These are phyloP conservation scores for Pachycephala philippinensis DNA, from an alignment of 2,113 vertebrate genomes.

Conservation along the genomic window DNA sequence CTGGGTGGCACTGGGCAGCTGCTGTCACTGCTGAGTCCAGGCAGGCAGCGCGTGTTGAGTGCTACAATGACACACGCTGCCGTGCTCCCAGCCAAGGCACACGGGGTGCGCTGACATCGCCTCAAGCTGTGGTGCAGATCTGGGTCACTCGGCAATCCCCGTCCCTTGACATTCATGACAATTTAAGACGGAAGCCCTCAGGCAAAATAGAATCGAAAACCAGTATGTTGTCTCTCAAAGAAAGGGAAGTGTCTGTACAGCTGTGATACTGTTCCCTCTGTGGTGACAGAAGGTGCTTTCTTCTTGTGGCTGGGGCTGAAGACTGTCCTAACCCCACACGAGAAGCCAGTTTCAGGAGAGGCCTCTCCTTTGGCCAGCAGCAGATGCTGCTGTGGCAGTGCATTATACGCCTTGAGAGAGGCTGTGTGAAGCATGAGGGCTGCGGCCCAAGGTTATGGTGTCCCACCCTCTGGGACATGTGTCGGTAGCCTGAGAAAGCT, in stretches of 20 bases:
- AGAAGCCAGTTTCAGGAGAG: neutral
- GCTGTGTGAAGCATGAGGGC: neutral
- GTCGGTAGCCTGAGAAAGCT: neutral
- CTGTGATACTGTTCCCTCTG: neutral
- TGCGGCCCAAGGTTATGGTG: neutral
- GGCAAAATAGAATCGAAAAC: neutral
- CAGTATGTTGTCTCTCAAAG: neutral
- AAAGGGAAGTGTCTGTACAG: neutral
- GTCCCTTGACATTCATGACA: neutral
- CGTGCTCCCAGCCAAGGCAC: fast-evolving
- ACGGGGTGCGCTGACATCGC: fast-evolving
- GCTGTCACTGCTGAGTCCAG: neutral
- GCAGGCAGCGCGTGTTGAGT: fast-evolving
- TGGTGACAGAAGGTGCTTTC: neutral
- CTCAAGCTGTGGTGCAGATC: neutral
- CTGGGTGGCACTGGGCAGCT: neutral
- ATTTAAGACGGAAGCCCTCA: neutral
- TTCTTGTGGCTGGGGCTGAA: neutral
- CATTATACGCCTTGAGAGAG: neutral
- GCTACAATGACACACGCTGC: fast-evolving
- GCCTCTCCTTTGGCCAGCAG: neutral
- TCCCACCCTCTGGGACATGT: neutral
- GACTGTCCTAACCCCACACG: neutral
- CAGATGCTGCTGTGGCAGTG: neutral
- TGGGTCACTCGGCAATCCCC: neutral